Conservation (phyloP, 2,888 invertebrate genomes). For the Acrobeloides nanus region DNA sequence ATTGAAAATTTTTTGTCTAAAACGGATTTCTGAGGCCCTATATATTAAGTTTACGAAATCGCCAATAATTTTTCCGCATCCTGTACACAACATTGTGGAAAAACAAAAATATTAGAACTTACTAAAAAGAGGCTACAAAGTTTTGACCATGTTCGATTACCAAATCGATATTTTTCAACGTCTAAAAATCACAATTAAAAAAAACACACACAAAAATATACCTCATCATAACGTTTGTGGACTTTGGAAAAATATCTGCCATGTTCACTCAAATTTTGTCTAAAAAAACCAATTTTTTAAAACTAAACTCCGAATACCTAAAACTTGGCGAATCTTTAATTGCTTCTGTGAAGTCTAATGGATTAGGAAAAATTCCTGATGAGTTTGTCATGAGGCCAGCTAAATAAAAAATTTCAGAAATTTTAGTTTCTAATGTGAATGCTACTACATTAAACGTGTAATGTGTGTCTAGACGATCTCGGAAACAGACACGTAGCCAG, state of each 20-base stretch:
- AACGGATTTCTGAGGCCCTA: background rate
- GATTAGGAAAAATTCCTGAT: no score
- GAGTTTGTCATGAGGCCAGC: no score
- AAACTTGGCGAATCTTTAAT: slow-evolving; percentile 37
- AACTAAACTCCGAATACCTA: slow-evolving; percentile 10
- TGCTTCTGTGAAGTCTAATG: slow-evolving; percentile 29
- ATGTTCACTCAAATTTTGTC: slow-evolving; percentile 24
- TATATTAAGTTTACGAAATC: background rate
- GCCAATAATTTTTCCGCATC: background rate
- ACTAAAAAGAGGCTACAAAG: slow-evolving; percentile 87
- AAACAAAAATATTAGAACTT: slow-evolving; percentile 36
- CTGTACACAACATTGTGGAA: background rate
- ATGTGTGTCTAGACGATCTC: background rate
- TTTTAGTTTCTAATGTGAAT: background rate
- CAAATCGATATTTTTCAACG: slow-evolving; percentile 74
- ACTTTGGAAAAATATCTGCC: slow-evolving; percentile 24
- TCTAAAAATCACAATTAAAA: slow-evolving; percentile 55
- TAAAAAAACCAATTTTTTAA: slow-evolving; percentile 7
- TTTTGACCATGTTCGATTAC: slow-evolving; percentile 87
- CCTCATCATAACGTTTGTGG: slow-evolving; percentile 27
- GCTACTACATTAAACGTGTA: background rate
- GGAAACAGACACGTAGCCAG: no score
- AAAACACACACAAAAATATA: slow-evolving; percentile 15
- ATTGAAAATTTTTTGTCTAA: background rate
- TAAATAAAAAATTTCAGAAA: background rate